Base-by-base conservation (phyloP, 1,140 invertebrate genomes). In the Ostrea edulis region DNA sequence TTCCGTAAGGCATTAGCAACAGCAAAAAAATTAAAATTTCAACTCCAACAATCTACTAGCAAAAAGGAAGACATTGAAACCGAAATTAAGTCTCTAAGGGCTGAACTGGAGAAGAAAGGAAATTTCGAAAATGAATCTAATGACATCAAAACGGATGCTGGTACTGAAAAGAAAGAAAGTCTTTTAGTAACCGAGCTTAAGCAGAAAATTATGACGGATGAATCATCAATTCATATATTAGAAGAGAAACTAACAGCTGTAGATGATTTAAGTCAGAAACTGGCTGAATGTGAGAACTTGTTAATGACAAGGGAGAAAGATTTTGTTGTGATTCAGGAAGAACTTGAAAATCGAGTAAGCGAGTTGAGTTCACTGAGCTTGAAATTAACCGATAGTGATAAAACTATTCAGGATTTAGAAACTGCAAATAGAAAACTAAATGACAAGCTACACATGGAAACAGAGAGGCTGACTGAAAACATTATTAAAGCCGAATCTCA, bases 11-110 rank as follows among this genome's bases (percentile, higher is more conserved):
- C 92, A 51, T 71, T 93, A 52, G 93, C 93, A 22, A 94, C 93
- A 54, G 93, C 92, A 29, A 94, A 94, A 83, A 94, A 93, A 87
- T 82, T 94, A 1, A 94, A 94, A 86, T 90, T 91, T 55, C 93
- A 94, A 86, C 81, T 93, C 7, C 53, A 85, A 44, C 84, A 88
- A 85, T 83, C 82, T 22, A 90, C 87, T 22, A 85, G 90, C 68
- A 84, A 87, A 12, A 90, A 89, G 17, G 88, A 89, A 29, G 82
- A 87, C 17, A 17, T 87, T 35, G 44, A 22, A 22, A 9, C 20
- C 85, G 29, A 87, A 65, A 77, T 77, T 84, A 58, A 90, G 90
- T 20, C 84, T 22, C 85, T 91, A 20, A 65, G 85, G 35, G 82
- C 86, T 20, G 44, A 85, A 87, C 44, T 89, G 22, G 22, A 77